Conservation (phyloP, 1,140 invertebrate species). For the Ostrea denselamellosa region DNA sequence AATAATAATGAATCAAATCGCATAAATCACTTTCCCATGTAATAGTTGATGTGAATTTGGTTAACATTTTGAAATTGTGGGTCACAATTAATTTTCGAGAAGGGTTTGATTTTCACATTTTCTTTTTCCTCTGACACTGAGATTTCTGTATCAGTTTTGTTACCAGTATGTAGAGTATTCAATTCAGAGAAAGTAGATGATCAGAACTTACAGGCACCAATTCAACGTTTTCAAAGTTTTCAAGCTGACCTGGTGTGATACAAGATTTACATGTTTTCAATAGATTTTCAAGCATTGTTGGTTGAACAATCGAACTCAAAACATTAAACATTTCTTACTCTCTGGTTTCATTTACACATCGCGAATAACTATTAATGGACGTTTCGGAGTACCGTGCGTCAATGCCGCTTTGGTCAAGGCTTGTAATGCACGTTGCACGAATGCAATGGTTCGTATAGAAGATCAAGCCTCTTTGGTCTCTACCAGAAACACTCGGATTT, state of each 20-base stretch:
- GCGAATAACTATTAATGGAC: conserved; percentile 4
- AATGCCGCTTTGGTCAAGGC: conserved; percentile 19
- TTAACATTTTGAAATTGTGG: conserved; percentile 17
- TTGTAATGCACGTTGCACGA: conserved; percentile 37
- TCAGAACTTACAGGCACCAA: background rate
- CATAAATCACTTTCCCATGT: too few relatives aligned
- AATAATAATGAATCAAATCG: too few relatives aligned
- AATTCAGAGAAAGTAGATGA: background rate
- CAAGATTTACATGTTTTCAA: background rate
- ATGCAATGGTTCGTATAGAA: conserved; percentile 41
- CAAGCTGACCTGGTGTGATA: background rate
- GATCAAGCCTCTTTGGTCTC: background rate
- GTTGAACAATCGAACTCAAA: background rate
- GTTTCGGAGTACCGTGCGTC: conserved; percentile 40
- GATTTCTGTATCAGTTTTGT: too few relatives aligned
- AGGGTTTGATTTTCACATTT: background rate
- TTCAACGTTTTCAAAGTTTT: background rate
- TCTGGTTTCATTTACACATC: conserved; percentile 5
- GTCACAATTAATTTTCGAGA: background rate
- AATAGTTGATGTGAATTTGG: conserved; percentile 19
- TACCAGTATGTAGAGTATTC: background rate
- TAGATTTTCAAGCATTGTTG: background rate
- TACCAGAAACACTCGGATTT: conserved; percentile 25
- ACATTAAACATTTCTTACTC: conserved; percentile 40
- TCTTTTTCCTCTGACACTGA: background rate